A percentile compares a stretch with the other conserved stretches of the same genome.
phyloP scores from a whole-genome alignment of 1,140 invertebrate genomes.

The Drosophila lacertosa region DNA sequence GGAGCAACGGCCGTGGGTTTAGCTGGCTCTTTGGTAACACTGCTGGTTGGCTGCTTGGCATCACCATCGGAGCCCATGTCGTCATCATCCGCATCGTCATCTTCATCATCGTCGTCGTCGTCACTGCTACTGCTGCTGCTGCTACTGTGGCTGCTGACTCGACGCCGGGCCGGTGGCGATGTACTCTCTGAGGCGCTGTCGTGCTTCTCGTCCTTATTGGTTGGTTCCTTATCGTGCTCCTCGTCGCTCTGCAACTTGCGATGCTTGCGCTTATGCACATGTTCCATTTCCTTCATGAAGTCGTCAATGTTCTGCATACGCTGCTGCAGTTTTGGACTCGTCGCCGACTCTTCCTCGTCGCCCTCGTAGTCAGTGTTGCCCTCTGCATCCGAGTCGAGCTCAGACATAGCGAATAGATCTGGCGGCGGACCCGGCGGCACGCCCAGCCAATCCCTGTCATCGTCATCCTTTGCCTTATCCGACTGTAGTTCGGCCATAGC shows the following conservation, averaged over 20 bases:
- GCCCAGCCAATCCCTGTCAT: conserved; percentile 88
- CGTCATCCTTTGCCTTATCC: conserved; percentile 81
- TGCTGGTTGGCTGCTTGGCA: conserved; percentile 25
- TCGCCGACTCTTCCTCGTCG: conserved; percentile 46
- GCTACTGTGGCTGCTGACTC: conserved; percentile 19
- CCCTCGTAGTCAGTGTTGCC: conserved; percentile 85
- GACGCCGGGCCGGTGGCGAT: conserved; percentile 29
- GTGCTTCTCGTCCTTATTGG: conserved; percentile 32
- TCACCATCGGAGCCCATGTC: conserved; percentile 35
- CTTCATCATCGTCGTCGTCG: conserved; percentile 40
- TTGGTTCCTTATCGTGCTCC: conserved; percentile 27
- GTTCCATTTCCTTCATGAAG: conserved; percentile 96
- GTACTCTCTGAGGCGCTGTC: conserved; percentile 55
- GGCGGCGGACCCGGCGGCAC: conserved; percentile 94
- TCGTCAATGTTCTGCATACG: conserved; percentile 96
- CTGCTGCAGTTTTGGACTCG: conserved; percentile 87
- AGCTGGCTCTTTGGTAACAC: conserved; percentile 7
- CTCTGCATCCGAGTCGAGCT: conserved; percentile 83
- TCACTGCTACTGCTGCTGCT: conserved; percentile 38
- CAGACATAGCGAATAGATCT: conserved; percentile 87
- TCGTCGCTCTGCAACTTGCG: conserved; percentile 52
- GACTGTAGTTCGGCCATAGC: conserved; percentile 18
- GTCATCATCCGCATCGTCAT: conserved; percentile 45
- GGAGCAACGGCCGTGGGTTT: conserved; percentile 17
- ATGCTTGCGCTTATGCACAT: conserved; percentile 89